Base-by-base conservation (phyloP, 1,140 invertebrate genomes). In the Meloidogyne hapla region DNA sequence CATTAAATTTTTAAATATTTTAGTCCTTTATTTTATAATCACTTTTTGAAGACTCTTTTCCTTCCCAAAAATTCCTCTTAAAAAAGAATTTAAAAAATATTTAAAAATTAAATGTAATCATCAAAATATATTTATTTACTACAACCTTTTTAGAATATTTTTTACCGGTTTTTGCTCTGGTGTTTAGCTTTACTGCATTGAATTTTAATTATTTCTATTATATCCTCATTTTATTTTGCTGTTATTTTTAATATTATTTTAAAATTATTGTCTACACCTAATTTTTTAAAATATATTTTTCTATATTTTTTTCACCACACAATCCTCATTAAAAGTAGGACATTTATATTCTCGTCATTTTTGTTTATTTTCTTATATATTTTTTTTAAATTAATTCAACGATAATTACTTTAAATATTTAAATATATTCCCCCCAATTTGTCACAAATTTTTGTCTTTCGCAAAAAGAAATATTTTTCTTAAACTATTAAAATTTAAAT, bases 341-440 rank as follows among this genome's bases (percentile, higher is more conserved):
- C 48, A 18, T 25, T 70, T 70, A 56, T 69, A 28, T 69, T 69
- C 48, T 69, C 38, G 48, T 69, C 69, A 45, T 25, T 25, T 3
- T 68, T 66, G 10, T 38, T 33, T 33, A 13, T 68, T 33, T 68
- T 33, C 0, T 33, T 15, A 15, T 56, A 26, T 23, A 26, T 48
- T 2, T 68, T 68, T 26, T 28, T 68, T 56, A 26, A 25, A 40
- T 69, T 15, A 48, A 48, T 12, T 15, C 33, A 70, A 25, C 45
- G 18, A 48, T 40, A 28, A 25, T 69, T 21, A 25, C 21, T 10
- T 21, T 42, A 33, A 40, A 40, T 40, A 33, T 33, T 33, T 33
- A 33, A 33, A 33, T 33, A 33, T 33, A 33, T 8, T 33, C 33
- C 33, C 26, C 10, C 12, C 10, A 48, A 28, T 33, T 69, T 69